Conservation (phyloP, 53 echinoderm and acorn worm species). For the Zoroaster sp. region DNA sequence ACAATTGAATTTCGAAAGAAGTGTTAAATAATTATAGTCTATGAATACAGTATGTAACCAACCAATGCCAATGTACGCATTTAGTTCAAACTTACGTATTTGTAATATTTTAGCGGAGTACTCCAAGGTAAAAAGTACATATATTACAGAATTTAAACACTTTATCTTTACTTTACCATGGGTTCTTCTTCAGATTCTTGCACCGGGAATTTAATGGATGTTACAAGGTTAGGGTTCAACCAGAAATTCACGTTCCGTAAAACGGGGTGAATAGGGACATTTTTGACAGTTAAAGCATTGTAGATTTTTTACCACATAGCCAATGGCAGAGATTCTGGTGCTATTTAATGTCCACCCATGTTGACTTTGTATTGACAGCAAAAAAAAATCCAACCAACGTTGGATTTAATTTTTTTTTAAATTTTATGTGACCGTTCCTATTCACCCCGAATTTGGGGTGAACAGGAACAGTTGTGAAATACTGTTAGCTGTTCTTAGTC, state of each 20-base stretch:
- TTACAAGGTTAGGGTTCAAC: no score
- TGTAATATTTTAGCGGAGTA: no score
- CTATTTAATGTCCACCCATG: slow-evolving; percentile 21
- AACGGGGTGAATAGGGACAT: slow-evolving; percentile 9
- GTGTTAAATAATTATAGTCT: no score
- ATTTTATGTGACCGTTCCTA: neutral
- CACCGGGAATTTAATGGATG: no score
- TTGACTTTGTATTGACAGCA: slow-evolving; percentile 14
- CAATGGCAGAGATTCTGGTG: slow-evolving; percentile 1
- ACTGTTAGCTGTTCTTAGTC: slow-evolving; percentile 1
- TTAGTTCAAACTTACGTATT: no score
- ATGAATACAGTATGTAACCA: no score
- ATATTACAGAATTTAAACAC: no score
- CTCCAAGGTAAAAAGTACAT: no score
- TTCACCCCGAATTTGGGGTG: neutral
- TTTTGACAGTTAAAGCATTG: neutral
- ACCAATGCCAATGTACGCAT: no score
- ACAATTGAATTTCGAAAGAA: no score
- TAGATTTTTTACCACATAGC: neutral
- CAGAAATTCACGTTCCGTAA: neutral
- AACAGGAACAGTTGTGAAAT: slow-evolving; percentile 5
- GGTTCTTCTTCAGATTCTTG: no score
- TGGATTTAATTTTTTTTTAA: neutral
- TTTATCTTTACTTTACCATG: no score
- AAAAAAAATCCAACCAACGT: neutral